Evolutionary conservation across 2,113 vertebrate species (phyloP), one percentile per base, ranked within the genome.

Genomic region (Marmota monax): DNA sequence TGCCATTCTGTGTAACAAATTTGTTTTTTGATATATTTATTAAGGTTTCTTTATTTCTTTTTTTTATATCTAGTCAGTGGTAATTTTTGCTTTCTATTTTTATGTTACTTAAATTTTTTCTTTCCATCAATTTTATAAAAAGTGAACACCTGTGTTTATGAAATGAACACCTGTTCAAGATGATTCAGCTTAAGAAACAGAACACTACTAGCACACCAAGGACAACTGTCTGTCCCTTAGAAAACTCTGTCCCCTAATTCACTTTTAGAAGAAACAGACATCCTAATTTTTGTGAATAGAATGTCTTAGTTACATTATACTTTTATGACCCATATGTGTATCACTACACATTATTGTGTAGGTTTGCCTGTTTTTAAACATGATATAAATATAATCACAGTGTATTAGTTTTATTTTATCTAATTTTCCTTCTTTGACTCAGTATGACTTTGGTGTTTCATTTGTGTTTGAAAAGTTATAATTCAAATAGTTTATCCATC

Each of bases 51-150:
- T 34, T 58, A 67, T 69, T 70, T 16, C 13, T 4, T 74, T 95
- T 45, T 45, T 88, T 84, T 58, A 67, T 92, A 32, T 90, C 61
- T 67, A 72, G 37, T 89, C 22, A 4, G 32, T 96, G 80, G 3
- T 83, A 78, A 77, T 96, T 84, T 90, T 87, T 80, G 34, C 34
- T 73, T 90, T 78, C 14, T 89, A 78, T 74, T 90, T 94, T 95
- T 69, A 83, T 51, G 39, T 83, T 92, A 61, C 53, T 92, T 92
- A 77, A 92, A 82, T 34, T 23, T 72, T 96, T 92, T 42, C 4
- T 88, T 95, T 96, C 82, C 17, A 70, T 77, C 79, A 96, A 27
- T 91, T 96, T 93, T 95, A 82, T 94, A 77, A 76, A 85, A 88
- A 94, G 67, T n/a, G 18, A 92, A 58, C 95, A 95, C 51, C 51